phyloP scores from a whole-genome alignment of 1,140 invertebrate genomes.

The Halotydeus destructor region DNA sequence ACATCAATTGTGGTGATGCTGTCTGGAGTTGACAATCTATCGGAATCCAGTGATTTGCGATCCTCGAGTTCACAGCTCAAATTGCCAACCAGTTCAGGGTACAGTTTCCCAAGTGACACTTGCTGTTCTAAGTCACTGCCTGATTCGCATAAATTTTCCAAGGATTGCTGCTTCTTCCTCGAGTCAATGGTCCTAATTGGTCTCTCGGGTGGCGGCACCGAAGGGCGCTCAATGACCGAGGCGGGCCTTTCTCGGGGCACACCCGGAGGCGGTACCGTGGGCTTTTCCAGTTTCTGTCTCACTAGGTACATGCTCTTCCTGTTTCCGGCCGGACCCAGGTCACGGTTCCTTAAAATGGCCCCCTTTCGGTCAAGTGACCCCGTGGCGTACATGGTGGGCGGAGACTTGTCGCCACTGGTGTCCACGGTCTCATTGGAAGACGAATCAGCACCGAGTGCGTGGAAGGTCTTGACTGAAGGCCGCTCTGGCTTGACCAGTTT shows the following conservation, averaged over 20 bases:
- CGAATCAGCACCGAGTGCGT: too few species aligned
- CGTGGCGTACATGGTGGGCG: not conserved
- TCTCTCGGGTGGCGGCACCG: slow-evolving; percentile 3
- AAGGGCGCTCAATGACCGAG: not conserved
- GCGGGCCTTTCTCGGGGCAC: slow-evolving; percentile 4
- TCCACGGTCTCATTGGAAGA: too few species aligned
- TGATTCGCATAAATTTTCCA: too few species aligned
- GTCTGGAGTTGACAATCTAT: too few species aligned
- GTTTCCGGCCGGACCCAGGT: not conserved
- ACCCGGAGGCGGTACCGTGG: slow-evolving; percentile 1
- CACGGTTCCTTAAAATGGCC: not conserved
- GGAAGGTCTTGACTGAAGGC: not conserved
- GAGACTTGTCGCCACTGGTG: not conserved
- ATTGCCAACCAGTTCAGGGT: too few species aligned
- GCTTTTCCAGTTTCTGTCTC: slow-evolving; percentile 5
- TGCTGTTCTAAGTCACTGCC: too few species aligned
- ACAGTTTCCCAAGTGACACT: too few species aligned
- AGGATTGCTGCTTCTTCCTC: not conserved
- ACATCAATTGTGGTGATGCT: too few species aligned
- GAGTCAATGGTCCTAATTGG: not conserved
- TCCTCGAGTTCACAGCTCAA: too few species aligned
- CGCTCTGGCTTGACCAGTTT: not conserved
- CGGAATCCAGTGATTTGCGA: too few species aligned
- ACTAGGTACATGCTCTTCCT: too few species aligned
- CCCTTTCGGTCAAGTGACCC: slow-evolving; percentile 1